Evolutionary conservation across 2,888 invertebrate genomes (phyloP).

Genomic region (Girardia tigrina): DNA sequence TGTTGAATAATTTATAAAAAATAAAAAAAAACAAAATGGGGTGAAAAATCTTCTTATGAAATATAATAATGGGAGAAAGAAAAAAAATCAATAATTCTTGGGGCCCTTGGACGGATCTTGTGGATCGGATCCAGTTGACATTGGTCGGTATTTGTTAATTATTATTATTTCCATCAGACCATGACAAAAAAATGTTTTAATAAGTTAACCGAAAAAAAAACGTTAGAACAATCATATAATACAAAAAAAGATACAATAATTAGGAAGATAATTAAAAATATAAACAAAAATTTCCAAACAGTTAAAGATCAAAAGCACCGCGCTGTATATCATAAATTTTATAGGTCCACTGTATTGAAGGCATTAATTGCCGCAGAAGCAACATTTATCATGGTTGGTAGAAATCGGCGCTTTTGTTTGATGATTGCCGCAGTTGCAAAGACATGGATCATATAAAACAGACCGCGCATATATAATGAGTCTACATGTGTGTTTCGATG

Average conservation of each 20-base stretch:
- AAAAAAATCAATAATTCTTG: too few relatives aligned
- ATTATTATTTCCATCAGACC: too few relatives aligned
- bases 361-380: constrained; percentile 23
- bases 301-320: constrained; percentile 13
- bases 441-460: constrained; percentile 23
- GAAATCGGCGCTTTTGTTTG: constrained; percentile 23
- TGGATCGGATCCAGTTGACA: too few relatives aligned
- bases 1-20: too few relatives aligned
- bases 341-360: constrained; percentile 23
- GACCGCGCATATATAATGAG: constrained; percentile 20
- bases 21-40: too few relatives aligned
- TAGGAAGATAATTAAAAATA: constrained; percentile 12
- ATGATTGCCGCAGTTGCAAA: constrained; percentile 13
- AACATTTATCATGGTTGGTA: constrained; percentile 23
- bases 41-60: too few relatives aligned
- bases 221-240: neutral
- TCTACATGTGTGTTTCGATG: constrained; percentile 10
- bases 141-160: too few relatives aligned
- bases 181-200: too few relatives aligned
- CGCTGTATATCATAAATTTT: constrained; percentile 23
- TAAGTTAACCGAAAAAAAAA: neutral
- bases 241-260: constrained; percentile 23
- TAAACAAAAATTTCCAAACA: neutral
- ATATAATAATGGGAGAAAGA: too few relatives aligned
- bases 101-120: too few relatives aligned